Conservation (phyloP, 2,797 vertebrate genomes). For the Tadarida brasiliensis region DNA sequence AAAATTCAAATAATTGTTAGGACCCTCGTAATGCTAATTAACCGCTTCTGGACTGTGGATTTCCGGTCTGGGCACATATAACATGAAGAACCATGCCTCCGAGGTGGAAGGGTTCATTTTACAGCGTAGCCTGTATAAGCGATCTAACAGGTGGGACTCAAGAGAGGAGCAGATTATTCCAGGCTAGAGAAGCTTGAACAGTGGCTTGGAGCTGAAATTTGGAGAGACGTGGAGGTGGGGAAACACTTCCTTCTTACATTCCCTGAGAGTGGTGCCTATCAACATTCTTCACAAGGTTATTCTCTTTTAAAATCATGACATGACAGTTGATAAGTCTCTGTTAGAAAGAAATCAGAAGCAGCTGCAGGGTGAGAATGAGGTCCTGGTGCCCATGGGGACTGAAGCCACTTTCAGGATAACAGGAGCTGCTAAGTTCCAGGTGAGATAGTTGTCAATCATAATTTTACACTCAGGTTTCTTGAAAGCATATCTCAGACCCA, state of each 20-base stretch:
- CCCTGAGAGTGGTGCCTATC: slow-evolving; percentile 52
- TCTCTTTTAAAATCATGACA: slow-evolving; percentile 51
- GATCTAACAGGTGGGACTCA: too few relatives aligned
- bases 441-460: background rate
- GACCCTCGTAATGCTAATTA: background rate
- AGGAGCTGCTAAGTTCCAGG: background rate
- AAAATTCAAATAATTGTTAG: too few relatives aligned
- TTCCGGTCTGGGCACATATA: background rate
- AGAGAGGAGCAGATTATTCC: background rate
- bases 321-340: slow-evolving; percentile 37
- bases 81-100: background rate
- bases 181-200: background rate
- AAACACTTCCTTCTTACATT: background rate
- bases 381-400: background rate
- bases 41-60: background rate
- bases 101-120: background rate
- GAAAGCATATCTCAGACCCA: background rate
- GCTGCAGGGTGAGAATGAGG: background rate
- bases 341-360: background rate
- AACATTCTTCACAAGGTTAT: slow-evolving; percentile 48
- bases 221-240: background rate
- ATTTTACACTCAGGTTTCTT: background rate
- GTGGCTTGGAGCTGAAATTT: background rate
- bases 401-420: background rate
- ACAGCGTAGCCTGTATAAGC: accelerated